Percentiles rank a stretch among this genome's conserved stretches.
phyloP scores from a whole-genome alignment of 2,888 invertebrate species.

The Oscheius sp. region DNA sequence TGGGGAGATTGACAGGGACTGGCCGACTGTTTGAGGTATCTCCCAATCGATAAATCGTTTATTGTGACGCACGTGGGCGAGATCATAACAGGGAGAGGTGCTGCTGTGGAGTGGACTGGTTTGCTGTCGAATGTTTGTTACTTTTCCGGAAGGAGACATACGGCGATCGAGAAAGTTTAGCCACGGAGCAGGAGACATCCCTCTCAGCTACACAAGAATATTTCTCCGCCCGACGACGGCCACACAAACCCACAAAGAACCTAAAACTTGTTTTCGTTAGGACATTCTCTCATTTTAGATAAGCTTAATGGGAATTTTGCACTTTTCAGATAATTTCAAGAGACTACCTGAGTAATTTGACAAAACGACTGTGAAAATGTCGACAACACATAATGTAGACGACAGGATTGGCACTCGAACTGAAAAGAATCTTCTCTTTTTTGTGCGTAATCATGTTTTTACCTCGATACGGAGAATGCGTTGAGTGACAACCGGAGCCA shows the following conservation, averaged over 20 bases:
- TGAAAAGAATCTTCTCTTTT: conserved; percentile 20
- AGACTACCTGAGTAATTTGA: conserved; percentile 26
- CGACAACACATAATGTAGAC: conserved; percentile 64
- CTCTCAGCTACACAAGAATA: conserved; percentile 30
- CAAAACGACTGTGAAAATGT: conserved; percentile 57
- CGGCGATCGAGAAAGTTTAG: conserved; percentile 23
- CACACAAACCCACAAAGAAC: not conserved
- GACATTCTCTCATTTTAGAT: no score
- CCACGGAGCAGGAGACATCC: conserved; percentile 4
- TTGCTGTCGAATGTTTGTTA: conserved; percentile 9
- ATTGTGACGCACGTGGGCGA: conserved; percentile 17
- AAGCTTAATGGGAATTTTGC: not conserved
- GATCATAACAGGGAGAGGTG: conserved; percentile 31
- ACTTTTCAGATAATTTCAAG: not conserved
- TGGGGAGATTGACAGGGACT: not conserved
- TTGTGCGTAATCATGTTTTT: not conserved
- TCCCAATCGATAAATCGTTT: conserved; percentile 15
- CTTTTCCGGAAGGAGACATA: conserved; percentile 38
- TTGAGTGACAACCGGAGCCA: conserved; percentile 58
- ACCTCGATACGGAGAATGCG: conserved; percentile 59
- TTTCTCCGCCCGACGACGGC: conserved; percentile 12
- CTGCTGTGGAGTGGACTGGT: not conserved
- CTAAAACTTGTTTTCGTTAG: not conserved
- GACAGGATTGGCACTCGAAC: conserved; percentile 63
- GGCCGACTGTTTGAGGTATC: not conserved